These are phyloP conservation scores for Synaphobranchus kaupii DNA, from an alignment of 2,797 vertebrate genomes.

Conservation along the genomic window DNA sequence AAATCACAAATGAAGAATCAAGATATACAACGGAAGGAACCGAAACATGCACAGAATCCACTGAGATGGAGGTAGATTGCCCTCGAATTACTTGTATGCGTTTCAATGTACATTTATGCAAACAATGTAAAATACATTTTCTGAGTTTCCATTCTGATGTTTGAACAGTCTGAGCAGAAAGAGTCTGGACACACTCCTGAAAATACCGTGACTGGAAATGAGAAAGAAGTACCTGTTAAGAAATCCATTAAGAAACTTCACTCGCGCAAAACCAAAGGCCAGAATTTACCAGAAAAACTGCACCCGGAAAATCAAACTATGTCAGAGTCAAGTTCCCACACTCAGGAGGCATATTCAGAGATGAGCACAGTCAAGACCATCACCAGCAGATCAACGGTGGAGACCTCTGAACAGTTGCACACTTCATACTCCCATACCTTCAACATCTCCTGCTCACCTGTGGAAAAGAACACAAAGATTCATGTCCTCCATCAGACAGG, in stretches of 20 bases:
- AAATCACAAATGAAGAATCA: slow-evolving; percentile 3
- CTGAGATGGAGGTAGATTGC: slow-evolving; percentile 57
- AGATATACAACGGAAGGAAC: slow-evolving; percentile 26
- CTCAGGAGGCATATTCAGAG: slow-evolving; percentile 45
- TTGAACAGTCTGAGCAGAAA: slow-evolving; percentile 63
- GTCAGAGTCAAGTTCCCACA: slow-evolving; percentile 42
- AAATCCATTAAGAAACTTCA: slow-evolving; percentile 52
- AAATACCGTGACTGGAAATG: slow-evolving; percentile 55
- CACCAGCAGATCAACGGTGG: slow-evolving; percentile 43
- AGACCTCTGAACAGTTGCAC: slow-evolving; percentile 48
- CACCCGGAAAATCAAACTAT: slow-evolving; percentile 27
- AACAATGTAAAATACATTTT: slow-evolving; percentile 6
- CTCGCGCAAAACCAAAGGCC: slow-evolving; percentile 43
- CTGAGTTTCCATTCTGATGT: slow-evolving; percentile 2
- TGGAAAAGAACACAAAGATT: slow-evolving; percentile 45
- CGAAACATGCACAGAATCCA: slow-evolving; percentile 57
- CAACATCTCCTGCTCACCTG: slow-evolving; percentile 53
- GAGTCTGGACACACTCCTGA: slow-evolving; percentile 74
- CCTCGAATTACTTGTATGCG: neutral
- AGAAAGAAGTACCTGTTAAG: slow-evolving; percentile 54
- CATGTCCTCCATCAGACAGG: slow-evolving; percentile 48
- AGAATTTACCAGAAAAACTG: slow-evolving; percentile 42
- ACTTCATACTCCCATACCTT: slow-evolving; percentile 49
- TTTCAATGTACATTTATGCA: neutral
- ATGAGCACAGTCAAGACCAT: slow-evolving; percentile 47